These are phyloP conservation scores for Petrolisthes manimaculis DNA, from an alignment of 2,888 invertebrate species.

Conservation along the genomic window DNA sequence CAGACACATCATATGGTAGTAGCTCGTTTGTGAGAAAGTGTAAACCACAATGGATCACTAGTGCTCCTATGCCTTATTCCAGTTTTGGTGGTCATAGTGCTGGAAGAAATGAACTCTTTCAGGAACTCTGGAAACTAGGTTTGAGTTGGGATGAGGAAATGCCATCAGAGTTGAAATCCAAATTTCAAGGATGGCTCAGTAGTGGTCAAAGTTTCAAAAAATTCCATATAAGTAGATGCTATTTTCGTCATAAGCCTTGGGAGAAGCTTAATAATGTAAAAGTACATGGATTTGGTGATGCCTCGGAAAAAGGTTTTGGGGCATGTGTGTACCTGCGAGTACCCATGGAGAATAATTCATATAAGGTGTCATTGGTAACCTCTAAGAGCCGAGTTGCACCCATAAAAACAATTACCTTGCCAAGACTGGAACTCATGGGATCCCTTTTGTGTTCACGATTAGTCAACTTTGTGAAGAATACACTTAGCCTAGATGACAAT, in stretches of 20 bases:
- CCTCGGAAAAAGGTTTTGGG: slow-evolving; percentile 26
- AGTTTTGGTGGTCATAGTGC: slow-evolving; percentile 34
- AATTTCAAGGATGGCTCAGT: slow-evolving; percentile 27
- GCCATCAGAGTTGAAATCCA: slow-evolving; percentile 29
- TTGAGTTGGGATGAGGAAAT: slow-evolving; percentile 31
- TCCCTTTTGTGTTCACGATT: slow-evolving; percentile 32
- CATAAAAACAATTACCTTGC: slow-evolving; percentile 32
- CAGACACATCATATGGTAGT: slow-evolving; percentile 19
- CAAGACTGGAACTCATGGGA: slow-evolving; percentile 36
- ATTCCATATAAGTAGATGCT: slow-evolving; percentile 25
- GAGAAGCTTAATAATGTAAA: slow-evolving; percentile 1
- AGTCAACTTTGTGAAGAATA: slow-evolving; percentile 40
- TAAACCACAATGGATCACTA: slow-evolving; percentile 19
- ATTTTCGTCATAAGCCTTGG: not conserved
- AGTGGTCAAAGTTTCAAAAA: slow-evolving; percentile 20
- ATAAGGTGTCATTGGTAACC: slow-evolving; percentile 29
- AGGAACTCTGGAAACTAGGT: slow-evolving; percentile 19
- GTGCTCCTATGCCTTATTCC: slow-evolving; percentile 19
- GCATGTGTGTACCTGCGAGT: slow-evolving; percentile 27
- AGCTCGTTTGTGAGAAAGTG: slow-evolving; percentile 17
- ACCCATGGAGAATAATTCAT: slow-evolving; percentile 22
- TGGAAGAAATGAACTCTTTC: slow-evolving; percentile 21
- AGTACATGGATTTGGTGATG: slow-evolving; percentile 37
- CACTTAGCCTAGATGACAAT: slow-evolving; percentile 28
- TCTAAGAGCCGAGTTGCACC: slow-evolving; percentile 34